These are phyloP conservation scores for Eudemis profundana DNA, from an alignment of 2,888 invertebrate species.

Conservation along the genomic window DNA sequence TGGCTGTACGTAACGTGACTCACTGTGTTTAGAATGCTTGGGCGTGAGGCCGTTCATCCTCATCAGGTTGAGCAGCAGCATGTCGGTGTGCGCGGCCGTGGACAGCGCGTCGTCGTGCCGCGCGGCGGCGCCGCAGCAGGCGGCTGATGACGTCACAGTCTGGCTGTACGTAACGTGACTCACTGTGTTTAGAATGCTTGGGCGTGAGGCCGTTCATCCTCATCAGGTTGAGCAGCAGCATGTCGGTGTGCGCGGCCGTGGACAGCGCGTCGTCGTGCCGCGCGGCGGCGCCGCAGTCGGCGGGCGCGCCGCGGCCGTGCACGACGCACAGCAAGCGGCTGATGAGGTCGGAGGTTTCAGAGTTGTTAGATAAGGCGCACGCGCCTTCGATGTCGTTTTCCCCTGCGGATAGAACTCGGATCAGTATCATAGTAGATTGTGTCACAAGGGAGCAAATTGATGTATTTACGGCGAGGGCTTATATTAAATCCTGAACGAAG, in stretches of 20 bases:
- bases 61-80: constrained; percentile 77
- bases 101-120: constrained; percentile 63
- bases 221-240: constrained; percentile 78
- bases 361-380: constrained; percentile 46
- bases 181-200: constrained; percentile 62
- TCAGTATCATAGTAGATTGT: too few relatives aligned
- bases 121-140: constrained; percentile 58
- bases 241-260: constrained; percentile 74
- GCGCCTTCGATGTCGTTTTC: constrained; percentile 78
- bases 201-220: constrained; percentile 74
- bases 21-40: constrained; percentile 61
- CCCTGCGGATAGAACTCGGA: constrained; percentile 56
- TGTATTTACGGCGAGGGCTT: too few relatives aligned
- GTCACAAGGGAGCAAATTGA: too few relatives aligned
- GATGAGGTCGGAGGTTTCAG: constrained; percentile 62
- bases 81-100: constrained; percentile 74
- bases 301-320: constrained; percentile 58
- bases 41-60: constrained; percentile 74
- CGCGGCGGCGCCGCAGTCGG: constrained; percentile 49
- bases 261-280: constrained; percentile 64
- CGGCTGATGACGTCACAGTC: constrained; percentile 64
- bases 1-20: constrained; percentile 42
- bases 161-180: constrained; percentile 39
- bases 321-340: constrained; percentile 71
- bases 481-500: too few relatives aligned